Base-by-base conservation (phyloP, 2,888 invertebrate genomes). In the Lamellibrachia columna region DNA sequence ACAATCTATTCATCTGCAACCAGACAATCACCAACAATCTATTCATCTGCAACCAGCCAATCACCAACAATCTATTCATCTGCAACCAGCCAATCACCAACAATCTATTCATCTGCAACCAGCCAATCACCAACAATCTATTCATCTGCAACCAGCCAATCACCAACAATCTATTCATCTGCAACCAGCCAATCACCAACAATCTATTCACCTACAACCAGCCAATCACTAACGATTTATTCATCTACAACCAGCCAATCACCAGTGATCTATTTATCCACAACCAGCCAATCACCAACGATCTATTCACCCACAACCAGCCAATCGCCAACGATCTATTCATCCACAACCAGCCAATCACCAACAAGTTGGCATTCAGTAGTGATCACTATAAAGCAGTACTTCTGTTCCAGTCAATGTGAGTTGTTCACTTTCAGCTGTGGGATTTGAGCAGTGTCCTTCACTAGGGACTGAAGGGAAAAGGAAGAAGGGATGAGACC, bases 401-500 rank as follows among this genome's bases (percentile, higher is more conserved):
- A 60, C 60, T 9, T 60, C 60, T 60, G 15, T 15, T 15, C 4
- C 15, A 60, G 22, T 60, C 4, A 60, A 60, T 60, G 60, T 1
- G 3, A 15, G 8, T 9, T 92, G 90, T 90, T 91, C 75, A 9
- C 52, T 93, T 93, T 40, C 93, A 94, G 94, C 75, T 94, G 60
- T 94, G 94, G 94, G 94, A 94, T 90, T 92, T 93, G 1, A 93
- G 93, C 93, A 93, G 92, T 53, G 92, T 94, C 52, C 92, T 94
- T 4, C 92, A 92, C 55, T 93, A 93, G 92, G 60, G 55, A 9
- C 8, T 55, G 55, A 40, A 40, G 1, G 40, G 0, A 40, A 40
- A 40, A 40, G 40, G 40, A 40, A 40, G 40, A 40, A 40, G 40
- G 40, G 40, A 40, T 40, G 40, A 40, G 40, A 40, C 40, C 40